A percentile compares a stretch with the other conserved stretches of the same genome.
Conservation (phyloP, 2,888 invertebrate species). For the Ctenicera cuprea region DNA sequence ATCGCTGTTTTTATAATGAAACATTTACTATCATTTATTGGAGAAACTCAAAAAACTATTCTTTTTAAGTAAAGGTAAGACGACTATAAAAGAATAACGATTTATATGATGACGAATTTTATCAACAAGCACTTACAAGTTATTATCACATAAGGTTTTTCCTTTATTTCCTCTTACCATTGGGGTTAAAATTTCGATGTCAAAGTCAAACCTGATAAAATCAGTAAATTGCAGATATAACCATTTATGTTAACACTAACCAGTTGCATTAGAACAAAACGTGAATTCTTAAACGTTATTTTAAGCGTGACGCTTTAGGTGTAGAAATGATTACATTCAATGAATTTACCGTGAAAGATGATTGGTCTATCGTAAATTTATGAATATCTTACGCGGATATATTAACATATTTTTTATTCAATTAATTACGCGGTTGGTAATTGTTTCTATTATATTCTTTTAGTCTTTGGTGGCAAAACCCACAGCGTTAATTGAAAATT, state of each 20-base stretch:
- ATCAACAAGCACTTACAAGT: too few species aligned
- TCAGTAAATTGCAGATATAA: slow-evolving; percentile 33
- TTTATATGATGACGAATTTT: too few species aligned
- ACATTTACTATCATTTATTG: too few species aligned
- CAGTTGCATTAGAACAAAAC: background rate
- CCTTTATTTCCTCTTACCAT: too few species aligned
- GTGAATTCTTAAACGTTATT: background rate
- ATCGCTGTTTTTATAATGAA: too few species aligned
- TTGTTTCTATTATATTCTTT: background rate
- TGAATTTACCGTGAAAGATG: slow-evolving; percentile 2
- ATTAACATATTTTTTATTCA: background rate
- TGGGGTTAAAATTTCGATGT: slow-evolving; percentile 16
- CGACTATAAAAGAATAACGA: too few species aligned
- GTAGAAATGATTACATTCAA: slow-evolving; percentile 7
- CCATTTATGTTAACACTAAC: background rate
- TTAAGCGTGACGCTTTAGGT: slow-evolving; percentile 16
- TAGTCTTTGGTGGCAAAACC: background rate
- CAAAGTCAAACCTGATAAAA: slow-evolving; percentile 9
- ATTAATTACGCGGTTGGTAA: background rate
- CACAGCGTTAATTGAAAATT: background rate
- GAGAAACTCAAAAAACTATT: too few species aligned
- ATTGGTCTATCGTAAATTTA: slow-evolving; percentile 3
- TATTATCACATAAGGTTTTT: too few species aligned
- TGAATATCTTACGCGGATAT: background rate
- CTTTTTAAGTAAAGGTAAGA: too few species aligned